Percentiles rank a stretch among this genome's conserved stretches.
Conservation (phyloP, 1,140 invertebrate genomes). For the Drosophila orosa region DNA sequence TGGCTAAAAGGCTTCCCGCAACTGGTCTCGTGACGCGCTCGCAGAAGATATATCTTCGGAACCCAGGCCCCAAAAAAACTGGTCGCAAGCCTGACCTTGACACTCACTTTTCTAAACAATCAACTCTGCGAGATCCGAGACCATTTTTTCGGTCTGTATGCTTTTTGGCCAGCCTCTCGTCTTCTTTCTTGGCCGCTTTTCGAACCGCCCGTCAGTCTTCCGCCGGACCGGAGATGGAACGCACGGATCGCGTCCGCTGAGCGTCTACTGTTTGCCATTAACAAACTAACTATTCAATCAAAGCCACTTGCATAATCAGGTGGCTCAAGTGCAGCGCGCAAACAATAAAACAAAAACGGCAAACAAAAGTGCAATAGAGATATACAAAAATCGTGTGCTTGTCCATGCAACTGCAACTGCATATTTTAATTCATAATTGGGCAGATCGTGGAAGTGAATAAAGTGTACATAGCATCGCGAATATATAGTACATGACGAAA, state of each 20-base stretch:
- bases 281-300: slow-evolving; percentile 19
- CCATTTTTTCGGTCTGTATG: slow-evolving; percentile 49
- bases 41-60: slow-evolving; percentile 11
- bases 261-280: slow-evolving; percentile 2
- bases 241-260: slow-evolving; percentile 48
- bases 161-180: slow-evolving; percentile 74
- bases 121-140: slow-evolving; percentile 48
- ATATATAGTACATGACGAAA: slow-evolving; percentile 24
- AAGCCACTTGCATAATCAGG: slow-evolving; percentile 57
- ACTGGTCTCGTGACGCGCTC: slow-evolving; percentile 65
- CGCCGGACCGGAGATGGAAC: slow-evolving; percentile 68
- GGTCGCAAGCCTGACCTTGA: slow-evolving; percentile 77
- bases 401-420: slow-evolving; percentile 64
- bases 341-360: slow-evolving; percentile 33
- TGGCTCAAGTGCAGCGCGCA: slow-evolving; percentile 65
- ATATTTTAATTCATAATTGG: slow-evolving; percentile 78
- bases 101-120: slow-evolving; percentile 82
- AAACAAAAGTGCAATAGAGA: slow-evolving; percentile 30
- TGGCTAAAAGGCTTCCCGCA: slow-evolving; percentile 44
- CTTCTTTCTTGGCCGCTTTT: slow-evolving; percentile 76
- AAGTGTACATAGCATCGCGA: slow-evolving; percentile 7
- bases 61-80: slow-evolving; percentile 38
- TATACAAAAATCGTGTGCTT: slow-evolving; percentile 47
- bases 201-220: slow-evolving; percentile 69
- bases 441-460: slow-evolving; percentile 29